Base-by-base conservation (phyloP, 2,113 vertebrate genomes). In the Pardalotus punctatus region DNA sequence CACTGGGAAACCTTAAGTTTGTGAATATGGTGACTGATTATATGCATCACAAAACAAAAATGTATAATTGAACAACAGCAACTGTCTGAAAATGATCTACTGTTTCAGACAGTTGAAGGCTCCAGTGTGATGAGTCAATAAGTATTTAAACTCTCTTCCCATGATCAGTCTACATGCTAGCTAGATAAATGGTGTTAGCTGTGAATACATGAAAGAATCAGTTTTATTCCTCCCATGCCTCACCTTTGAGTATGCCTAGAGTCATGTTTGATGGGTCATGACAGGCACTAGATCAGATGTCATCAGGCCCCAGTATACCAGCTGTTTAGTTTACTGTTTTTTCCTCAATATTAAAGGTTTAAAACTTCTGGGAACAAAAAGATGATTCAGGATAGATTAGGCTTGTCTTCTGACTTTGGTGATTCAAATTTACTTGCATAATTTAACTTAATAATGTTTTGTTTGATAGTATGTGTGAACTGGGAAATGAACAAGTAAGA, bases 21-120 rank as follows among this genome's bases (percentile, higher is more conserved):
- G 56, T 89, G 77, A 91, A 64, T 93, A 61, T 80, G 50, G 60
- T 94, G 91, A 76, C 79, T 94, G 81, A 95, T 96, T 91, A 90
- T 86, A 95, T 93, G 94, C 94, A 96, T 77, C 80, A 65, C 67
- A 90, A 91, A 94, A 31, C 77, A 97, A 96, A 96, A 96, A 86
- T 92, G 50, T 77, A 92, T 94, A 94, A 96, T 29, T 94, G 90
- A 96, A 85, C 82, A 92, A 85, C 71, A 83, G 53, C 62, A 87
- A 91, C 72, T 94, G 38, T 80, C 86, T 96, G 85, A 96, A 94
- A 93, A 91, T 58, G 95, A 90, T 93, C 65, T 93, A 38, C 42
- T 96, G 5, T 94, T 95, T 81, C 48, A 62, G 92, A 61, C n/a
- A 91, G 48, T 82, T 82, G 58, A 95, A 95, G 61, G 76, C 28